These are phyloP conservation scores for Hoplostethus mediterraneus DNA, from an alignment of 2,797 vertebrate genomes.

Conservation along the genomic window DNA sequence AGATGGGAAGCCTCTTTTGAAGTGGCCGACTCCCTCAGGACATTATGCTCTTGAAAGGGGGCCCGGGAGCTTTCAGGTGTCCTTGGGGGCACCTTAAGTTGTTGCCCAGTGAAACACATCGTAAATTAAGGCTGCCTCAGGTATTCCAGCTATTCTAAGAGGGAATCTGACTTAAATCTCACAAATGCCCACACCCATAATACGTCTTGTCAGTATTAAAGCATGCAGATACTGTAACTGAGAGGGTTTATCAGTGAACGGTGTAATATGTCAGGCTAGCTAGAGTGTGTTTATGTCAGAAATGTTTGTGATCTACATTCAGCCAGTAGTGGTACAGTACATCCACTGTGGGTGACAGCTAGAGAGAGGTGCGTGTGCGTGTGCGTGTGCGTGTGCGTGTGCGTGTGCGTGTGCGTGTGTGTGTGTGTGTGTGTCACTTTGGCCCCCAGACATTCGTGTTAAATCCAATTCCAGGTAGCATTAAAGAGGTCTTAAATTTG, in stretches of 20 bases:
- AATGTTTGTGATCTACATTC: background rate
- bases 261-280: background rate
- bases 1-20: background rate
- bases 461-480: too few species aligned
- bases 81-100: slow-evolving; percentile 24
- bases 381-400: background rate
- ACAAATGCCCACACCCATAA: too few species aligned
- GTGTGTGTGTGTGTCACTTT: background rate
- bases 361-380: background rate
- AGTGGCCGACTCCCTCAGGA: background rate
- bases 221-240: background rate
- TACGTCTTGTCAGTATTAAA: too few species aligned
- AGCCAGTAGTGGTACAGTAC: too few species aligned
- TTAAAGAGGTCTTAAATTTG: too few species aligned
- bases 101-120: slow-evolving; percentile 20
- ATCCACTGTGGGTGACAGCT: too few species aligned
- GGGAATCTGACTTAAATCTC: background rate
- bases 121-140: slow-evolving; percentile 29
- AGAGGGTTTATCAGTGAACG: background rate
- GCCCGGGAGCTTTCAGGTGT: slow-evolving; percentile 23
- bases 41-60: background rate
- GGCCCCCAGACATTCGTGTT: background rate
- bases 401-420: background rate
- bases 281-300: background rate
- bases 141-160: slow-evolving; percentile 20